These are phyloP conservation scores for Drosophila kanapiae DNA, from an alignment of 1,140 invertebrate species.

Conservation along the genomic window DNA sequence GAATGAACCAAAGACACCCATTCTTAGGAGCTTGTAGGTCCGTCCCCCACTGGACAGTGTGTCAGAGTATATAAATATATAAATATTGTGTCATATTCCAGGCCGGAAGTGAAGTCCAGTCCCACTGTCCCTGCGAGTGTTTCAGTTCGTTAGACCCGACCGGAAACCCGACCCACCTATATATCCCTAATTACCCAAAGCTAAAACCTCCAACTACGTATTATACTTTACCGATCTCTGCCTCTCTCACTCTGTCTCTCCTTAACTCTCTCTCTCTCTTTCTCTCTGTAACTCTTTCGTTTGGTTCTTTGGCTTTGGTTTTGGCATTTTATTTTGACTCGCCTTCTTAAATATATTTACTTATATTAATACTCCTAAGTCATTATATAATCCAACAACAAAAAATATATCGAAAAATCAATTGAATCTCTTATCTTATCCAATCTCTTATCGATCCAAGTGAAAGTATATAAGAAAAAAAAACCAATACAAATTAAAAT, in stretches of 20 bases:
- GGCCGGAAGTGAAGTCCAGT: constrained; percentile 3
- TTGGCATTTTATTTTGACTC: constrained; percentile 58
- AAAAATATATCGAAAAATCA: constrained; percentile 36
- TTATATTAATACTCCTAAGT: constrained; percentile 53
- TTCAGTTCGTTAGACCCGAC: constrained; percentile 20
- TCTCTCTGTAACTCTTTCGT: constrained; percentile 33
- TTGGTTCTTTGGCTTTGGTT: constrained; percentile 54
- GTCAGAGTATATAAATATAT: constrained; percentile 1
- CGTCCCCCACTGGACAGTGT: background rate
- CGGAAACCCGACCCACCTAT: constrained; percentile 20
- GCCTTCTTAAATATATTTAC: constrained; percentile 56
- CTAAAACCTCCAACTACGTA: constrained; percentile 31
- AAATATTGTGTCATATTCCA: constrained; percentile 12
- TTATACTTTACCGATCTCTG: constrained; percentile 37
- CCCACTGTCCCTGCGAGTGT: constrained; percentile 26
- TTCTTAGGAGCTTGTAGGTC: constrained; percentile 17
- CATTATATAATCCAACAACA: constrained; percentile 44
- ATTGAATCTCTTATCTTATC: constrained; percentile 54
- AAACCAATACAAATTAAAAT: constrained; percentile 25
- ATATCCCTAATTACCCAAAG: constrained; percentile 22
- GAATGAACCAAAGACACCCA: constrained; percentile 21
- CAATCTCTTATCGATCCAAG: constrained; percentile 52
- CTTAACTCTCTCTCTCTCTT: constrained; percentile 15
- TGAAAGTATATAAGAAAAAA: constrained; percentile 49
- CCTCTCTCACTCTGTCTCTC: constrained; percentile 34